These are phyloP conservation scores for Aspidiotus rigidus DNA, from an alignment of 2,888 invertebrate species.

Conservation along the genomic window DNA sequence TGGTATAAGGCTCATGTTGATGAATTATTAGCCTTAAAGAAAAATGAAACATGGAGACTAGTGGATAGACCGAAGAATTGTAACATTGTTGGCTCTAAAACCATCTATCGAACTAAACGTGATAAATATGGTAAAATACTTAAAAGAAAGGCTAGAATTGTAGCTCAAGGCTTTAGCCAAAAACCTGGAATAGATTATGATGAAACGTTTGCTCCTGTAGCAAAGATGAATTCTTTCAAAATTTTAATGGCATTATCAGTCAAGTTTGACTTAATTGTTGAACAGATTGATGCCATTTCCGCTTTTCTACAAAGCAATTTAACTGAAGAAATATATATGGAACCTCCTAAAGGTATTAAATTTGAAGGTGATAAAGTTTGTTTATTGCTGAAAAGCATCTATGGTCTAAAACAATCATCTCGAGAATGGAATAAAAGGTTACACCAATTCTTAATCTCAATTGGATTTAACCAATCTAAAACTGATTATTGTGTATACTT, in stretches of 20 bases:
- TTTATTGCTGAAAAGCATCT: conserved; percentile 27
- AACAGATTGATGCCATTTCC: conserved; percentile 36
- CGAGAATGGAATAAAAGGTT: conserved; percentile 35
- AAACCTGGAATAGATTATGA: conserved; percentile 35
- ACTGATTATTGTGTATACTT: conserved; percentile 3
- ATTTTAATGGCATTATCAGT: conserved; percentile 33
- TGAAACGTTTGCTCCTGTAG: conserved; percentile 36
- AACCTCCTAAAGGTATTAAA: conserved; percentile 26
- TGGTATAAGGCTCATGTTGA: conserved; percentile 1
- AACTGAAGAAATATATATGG: conserved; percentile 35
- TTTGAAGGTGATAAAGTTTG: conserved; percentile 26
- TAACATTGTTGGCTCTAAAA: conserved; percentile 10
- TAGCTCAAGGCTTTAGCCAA: conserved; percentile 35
- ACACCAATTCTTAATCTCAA: conserved; percentile 14
- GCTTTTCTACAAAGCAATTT: conserved; percentile 35
- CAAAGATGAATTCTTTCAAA: conserved; percentile 29
- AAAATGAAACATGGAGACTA: conserved; percentile 6
- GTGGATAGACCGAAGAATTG: not conserved
- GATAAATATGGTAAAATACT: conserved; percentile 3
- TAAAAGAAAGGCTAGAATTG: conserved; percentile 34
- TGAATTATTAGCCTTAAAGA: not conserved
- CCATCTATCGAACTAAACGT: conserved; percentile 10
- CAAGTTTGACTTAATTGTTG: conserved; percentile 31
- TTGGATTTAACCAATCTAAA: not conserved
- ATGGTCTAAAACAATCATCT: conserved; percentile 35